phyloP scores from a whole-genome alignment of 2,888 invertebrate genomes.

The Agonopterix arenella region DNA sequence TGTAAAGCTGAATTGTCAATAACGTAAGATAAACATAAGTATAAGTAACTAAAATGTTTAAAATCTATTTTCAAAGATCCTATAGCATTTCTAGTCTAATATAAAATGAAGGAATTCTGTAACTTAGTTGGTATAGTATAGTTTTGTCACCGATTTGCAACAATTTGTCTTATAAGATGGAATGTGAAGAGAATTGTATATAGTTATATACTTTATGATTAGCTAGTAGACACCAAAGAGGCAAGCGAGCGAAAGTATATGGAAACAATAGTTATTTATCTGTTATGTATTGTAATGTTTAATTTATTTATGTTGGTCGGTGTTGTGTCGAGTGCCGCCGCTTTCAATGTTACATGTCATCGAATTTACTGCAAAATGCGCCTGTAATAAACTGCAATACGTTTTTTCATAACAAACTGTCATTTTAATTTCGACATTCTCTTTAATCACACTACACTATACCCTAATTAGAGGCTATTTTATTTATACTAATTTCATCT shows the following conservation, averaged over 20 bases:
- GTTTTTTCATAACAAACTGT: slow-evolving; percentile 31
- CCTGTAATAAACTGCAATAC: slow-evolving; percentile 57
- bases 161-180: slow-evolving; percentile 2
- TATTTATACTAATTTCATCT: too few relatives aligned
- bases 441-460: too few relatives aligned
- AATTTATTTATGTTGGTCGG: slow-evolving; percentile 45
- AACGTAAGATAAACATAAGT: neutral
- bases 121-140: neutral
- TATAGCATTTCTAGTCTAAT: neutral
- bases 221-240: slow-evolving; percentile 77
- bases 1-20: too few relatives aligned
- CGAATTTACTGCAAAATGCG: slow-evolving; percentile 45
- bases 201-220: slow-evolving; percentile 31
- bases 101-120: neutral
- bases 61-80: neutral
- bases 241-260: slow-evolving; percentile 41
- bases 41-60: neutral
- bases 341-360: slow-evolving; percentile 16
- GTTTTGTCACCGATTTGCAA: slow-evolving; percentile 5
- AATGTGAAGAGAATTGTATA: slow-evolving; percentile 21
- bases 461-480: too few relatives aligned
- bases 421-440: slow-evolving; percentile 29
- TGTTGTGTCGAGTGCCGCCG: slow-evolving; percentile 15
- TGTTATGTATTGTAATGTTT: slow-evolving; percentile 70
- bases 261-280: slow-evolving; percentile 60